These are phyloP conservation scores for Alethe diademata DNA, from an alignment of 2,113 vertebrate species.

Conservation along the genomic window DNA sequence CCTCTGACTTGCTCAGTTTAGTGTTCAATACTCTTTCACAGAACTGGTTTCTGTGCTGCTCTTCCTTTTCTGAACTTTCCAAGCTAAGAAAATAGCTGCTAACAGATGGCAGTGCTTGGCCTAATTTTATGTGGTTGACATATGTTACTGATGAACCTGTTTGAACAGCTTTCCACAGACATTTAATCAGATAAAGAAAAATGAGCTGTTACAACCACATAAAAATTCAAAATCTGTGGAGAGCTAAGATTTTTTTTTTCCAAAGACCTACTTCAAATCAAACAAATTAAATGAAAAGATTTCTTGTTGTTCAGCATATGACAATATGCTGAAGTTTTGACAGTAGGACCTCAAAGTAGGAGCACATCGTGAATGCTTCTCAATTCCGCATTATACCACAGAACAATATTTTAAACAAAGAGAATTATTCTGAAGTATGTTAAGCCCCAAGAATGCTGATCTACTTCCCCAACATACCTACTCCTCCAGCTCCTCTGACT, in stretches of 20 bases:
- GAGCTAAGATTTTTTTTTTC: not conserved
- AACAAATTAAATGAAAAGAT: not conserved
- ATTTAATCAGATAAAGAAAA: not conserved
- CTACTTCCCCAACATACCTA: not conserved
- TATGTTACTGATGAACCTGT: not conserved
- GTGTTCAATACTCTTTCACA: not conserved
- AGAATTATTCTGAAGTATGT: constrained; percentile 22
- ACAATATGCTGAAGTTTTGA: not conserved
- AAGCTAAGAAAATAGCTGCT: not conserved
- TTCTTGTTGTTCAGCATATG: not conserved
- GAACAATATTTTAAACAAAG: not conserved
- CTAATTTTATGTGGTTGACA: not conserved
- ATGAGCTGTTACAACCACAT: not conserved
- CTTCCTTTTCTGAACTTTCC: not conserved
- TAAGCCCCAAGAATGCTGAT: constrained; percentile 5
- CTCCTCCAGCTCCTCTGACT: not conserved
- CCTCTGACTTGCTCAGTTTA: not conserved
- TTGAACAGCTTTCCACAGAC: not conserved
- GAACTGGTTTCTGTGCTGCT: not conserved
- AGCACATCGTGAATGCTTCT: not conserved
- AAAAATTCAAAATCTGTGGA: not conserved
- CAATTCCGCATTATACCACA: not conserved
- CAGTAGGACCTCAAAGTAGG: not conserved
- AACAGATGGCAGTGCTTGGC: not conserved
- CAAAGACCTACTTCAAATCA: not conserved